Conservation (phyloP, 1,140 invertebrate species). For the Aphis gossypii region DNA sequence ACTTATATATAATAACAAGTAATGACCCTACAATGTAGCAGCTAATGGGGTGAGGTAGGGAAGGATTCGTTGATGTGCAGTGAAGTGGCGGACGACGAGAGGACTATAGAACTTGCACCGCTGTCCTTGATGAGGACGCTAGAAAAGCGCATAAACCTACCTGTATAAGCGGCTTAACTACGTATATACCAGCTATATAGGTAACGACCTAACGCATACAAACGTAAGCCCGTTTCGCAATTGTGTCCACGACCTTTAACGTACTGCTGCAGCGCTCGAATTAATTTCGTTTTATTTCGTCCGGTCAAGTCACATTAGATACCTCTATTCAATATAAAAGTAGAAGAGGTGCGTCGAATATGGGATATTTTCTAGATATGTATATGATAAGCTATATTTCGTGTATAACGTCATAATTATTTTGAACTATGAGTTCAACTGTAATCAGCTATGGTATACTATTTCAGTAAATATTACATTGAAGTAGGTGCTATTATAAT, state of each 20-base stretch:
- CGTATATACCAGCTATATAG: not conserved
- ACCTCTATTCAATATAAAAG: not conserved
- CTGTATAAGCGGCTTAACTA: constrained; percentile 34
- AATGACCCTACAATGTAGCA: not conserved
- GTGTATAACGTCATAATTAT: not conserved
- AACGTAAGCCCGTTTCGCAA: constrained; percentile 33
- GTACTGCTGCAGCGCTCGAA: not conserved
- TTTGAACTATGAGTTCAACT: too few species aligned
- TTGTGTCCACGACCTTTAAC: not conserved
- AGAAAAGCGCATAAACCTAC: constrained; percentile 23
- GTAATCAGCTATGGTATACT: too few species aligned
- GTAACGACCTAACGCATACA: not conserved
- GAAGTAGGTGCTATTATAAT: too few species aligned
- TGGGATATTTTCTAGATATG: not conserved
- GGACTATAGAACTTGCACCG: not conserved
- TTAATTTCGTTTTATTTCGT: constrained; percentile 15
- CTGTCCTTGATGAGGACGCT: not conserved
- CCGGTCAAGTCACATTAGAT: not conserved
- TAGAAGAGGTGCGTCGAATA: not conserved
- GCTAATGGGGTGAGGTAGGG: not conserved
- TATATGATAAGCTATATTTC: not conserved
- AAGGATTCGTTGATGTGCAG: not conserved
- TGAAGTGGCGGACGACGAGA: not conserved
- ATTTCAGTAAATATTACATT: too few species aligned
- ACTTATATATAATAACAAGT: not conserved